A percentile compares a stretch with the other conserved stretches of the same genome.
These are phyloP conservation scores for Lasioglossum marginatum DNA, from an alignment of 2,888 invertebrate genomes.

Conservation along the genomic window DNA sequence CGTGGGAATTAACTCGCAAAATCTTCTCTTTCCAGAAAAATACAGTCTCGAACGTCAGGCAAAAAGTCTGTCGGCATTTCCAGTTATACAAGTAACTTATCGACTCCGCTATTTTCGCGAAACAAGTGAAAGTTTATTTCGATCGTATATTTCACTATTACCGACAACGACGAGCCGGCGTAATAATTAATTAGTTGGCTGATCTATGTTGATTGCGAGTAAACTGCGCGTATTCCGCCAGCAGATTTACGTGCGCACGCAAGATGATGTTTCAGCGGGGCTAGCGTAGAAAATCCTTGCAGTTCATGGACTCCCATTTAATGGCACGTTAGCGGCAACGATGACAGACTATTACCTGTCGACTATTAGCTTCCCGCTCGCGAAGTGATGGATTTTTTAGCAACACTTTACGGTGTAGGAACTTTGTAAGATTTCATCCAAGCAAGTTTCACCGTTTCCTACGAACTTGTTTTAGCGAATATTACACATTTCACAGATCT, in stretches of 20 bases:
- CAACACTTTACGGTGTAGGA: neutral
- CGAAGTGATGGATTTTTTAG: conserved; percentile 47
- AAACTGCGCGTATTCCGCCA: neutral
- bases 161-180: neutral
- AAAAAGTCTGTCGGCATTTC: too few relatives aligned
- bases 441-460: neutral
- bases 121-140: conserved; percentile 25
- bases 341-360: conserved; percentile 68
- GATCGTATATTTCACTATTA: conserved; percentile 28
- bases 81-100: neutral
- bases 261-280: neutral
- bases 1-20: neutral
- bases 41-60: neutral
- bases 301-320: conserved; percentile 55
- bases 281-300: conserved; percentile 22
- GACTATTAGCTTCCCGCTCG: conserved; percentile 45
- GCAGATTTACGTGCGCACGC: conserved; percentile 8
- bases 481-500: too few relatives aligned
- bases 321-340: conserved; percentile 57
- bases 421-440: neutral
- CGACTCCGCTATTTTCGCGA: neutral
- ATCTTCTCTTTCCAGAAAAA: neutral
- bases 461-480: neutral
- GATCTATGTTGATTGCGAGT: conserved; percentile 38
- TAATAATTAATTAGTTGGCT: conserved; percentile 37